Base-by-base conservation (phyloP, 1,140 invertebrate species). In the Archivesica marissinica region DNA sequence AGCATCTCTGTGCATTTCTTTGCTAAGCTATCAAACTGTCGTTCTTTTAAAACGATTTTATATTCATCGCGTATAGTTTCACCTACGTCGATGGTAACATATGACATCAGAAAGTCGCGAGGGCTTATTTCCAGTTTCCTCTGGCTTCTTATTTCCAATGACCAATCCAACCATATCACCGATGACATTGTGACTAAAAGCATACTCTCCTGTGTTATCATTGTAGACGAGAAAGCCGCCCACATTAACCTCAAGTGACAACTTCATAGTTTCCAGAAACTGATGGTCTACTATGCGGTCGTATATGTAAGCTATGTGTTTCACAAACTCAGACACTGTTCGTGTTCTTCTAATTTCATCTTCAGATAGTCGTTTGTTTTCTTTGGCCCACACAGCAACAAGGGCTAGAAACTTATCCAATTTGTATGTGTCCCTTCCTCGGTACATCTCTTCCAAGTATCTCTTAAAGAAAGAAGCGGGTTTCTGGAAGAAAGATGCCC, bases 131-230 rank as follows among this genome's bases (percentile, higher is more conserved):
- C n/a, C 7, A 28, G 56, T 20, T 25, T 28, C 30, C n/a, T 64
- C 41, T 54, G 15, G 30, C 11, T 47, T 28, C 11, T 76, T 9
- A 30, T 76, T 17, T 15, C 76, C 76, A n/a, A 38, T 30, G 39
- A 78, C 76, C 17, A 78, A 30, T 4, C 76, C 76, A 15, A 78
- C 76, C 56, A 64, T 78, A 28, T 78, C 76, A 17, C 35, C 35
- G 4, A 41, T 30, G 15, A 61, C 39, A 39, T 64, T 64, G 28
- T 78, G 76, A 56, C 23, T 44, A 39, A 78, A 78, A 11, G 56
- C 17, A 44, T 9, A 78, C 2, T 39, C 54, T 7, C 76, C 76
- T 44, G 30, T 33, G 7, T 66, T 50, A 7, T 66, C 33, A n/a
- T 28, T 68, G 2, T 50, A 15, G 4, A 2, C 20, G 17, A 80